These are phyloP conservation scores for Penaeus monodon DNA, from an alignment of 2,888 invertebrate species.

Conservation along the genomic window DNA sequence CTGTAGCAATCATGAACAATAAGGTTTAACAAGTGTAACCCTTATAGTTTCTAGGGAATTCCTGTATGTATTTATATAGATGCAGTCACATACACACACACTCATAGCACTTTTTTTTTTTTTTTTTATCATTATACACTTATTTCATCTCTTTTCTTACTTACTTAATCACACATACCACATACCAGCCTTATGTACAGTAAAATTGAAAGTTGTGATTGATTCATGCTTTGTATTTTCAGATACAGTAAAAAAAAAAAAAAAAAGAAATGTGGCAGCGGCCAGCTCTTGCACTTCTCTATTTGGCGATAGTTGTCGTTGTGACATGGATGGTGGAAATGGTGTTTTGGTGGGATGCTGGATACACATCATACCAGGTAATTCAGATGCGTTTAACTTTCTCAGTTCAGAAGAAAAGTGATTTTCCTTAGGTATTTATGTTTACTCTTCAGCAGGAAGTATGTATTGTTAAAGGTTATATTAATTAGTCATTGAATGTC, in stretches of 20 bases:
- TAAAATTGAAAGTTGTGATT: neutral
- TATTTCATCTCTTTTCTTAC: no score
- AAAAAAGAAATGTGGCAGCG: slow-evolving; percentile 38
- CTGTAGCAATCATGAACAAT: no score
- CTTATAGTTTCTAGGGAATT: neutral
- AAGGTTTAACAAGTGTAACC: no score
- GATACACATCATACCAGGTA: slow-evolving; percentile 52
- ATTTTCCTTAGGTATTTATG: no score
- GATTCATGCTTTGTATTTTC: neutral
- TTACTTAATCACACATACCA: neutral
- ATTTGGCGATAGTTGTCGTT: slow-evolving; percentile 36
- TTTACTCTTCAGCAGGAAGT: no score
- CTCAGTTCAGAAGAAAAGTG: no score
- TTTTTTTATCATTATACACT: no score
- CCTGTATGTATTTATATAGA: neutral
- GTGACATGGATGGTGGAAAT: slow-evolving; percentile 50
- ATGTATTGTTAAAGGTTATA: no score
- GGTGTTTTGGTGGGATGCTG: slow-evolving; percentile 49
- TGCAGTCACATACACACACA: neutral
- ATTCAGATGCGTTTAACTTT: neutral
- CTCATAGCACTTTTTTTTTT: neutral
- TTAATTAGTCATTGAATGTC: no score
- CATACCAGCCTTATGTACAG: neutral
- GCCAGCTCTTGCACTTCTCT: slow-evolving; percentile 42
- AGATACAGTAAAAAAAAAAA: slow-evolving; percentile 8